A percentile compares a stretch with the other conserved stretches of the same genome.
These are phyloP conservation scores for Nasonia vitripennis DNA, from an alignment of 1,140 invertebrate species.

Conservation along the genomic window DNA sequence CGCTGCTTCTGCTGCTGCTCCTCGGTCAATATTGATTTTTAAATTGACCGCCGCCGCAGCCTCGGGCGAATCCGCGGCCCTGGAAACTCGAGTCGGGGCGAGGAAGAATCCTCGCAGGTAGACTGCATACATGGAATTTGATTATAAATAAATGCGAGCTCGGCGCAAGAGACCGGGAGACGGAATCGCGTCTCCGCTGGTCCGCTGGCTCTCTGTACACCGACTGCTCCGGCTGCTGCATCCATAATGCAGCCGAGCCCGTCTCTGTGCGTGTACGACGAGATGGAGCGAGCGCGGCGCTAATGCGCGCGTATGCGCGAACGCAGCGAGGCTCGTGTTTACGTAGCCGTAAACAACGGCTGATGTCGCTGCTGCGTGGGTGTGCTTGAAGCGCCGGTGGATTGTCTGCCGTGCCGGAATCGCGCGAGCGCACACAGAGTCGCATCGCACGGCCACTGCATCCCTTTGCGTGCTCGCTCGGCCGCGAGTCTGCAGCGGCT, in stretches of 20 bases:
- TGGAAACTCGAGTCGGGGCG: constrained; percentile 71
- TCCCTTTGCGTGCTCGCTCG: constrained; percentile 44
- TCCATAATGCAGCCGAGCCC: constrained; percentile 72
- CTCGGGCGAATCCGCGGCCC: constrained; percentile 51
- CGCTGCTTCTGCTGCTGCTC: constrained; percentile 58
- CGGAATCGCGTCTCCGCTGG: constrained; percentile 30
- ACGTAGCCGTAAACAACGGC: constrained; percentile 67
- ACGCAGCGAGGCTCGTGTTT: constrained; percentile 57
- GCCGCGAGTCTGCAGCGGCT: background rate
- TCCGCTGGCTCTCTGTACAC: constrained; percentile 8
- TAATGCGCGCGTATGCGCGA: constrained; percentile 39
- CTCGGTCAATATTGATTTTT: constrained; percentile 76
- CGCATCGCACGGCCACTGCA: constrained; percentile 27
- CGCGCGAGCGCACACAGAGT: constrained; percentile 50
- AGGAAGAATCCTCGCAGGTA: constrained; percentile 57
- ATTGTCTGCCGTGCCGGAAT: constrained; percentile 67
- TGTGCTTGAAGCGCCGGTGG: constrained; percentile 62
- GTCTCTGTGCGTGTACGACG: constrained; percentile 33
- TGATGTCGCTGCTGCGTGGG: constrained; percentile 57
- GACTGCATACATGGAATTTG: constrained; percentile 68
- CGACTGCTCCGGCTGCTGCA: constrained; percentile 61
- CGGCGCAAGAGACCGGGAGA: constrained; percentile 20
- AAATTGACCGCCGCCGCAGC: constrained; percentile 70
- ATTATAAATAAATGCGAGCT: constrained; percentile 74
- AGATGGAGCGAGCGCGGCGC: constrained; percentile 22